phyloP scores from a whole-genome alignment of 1,140 invertebrate species.

The Plutomurus gul region DNA sequence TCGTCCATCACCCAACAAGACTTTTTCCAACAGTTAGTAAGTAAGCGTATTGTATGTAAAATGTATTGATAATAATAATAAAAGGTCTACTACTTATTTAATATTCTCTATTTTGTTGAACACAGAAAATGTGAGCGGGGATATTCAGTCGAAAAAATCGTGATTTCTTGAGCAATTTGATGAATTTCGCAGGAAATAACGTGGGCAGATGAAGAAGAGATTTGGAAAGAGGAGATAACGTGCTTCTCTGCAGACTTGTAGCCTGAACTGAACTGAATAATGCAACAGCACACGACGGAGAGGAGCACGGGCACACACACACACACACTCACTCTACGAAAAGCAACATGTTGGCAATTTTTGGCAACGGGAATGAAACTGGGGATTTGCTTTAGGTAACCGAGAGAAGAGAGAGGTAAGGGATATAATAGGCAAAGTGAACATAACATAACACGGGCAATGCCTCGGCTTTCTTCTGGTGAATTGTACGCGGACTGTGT shows the following conservation, averaged over 20 bases:
- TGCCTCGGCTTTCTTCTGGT: background rate
- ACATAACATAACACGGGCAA: background rate
- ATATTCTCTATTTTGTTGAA: background rate
- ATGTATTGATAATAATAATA: background rate
- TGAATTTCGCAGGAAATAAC: background rate
- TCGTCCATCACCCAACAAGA: constrained; percentile 11
- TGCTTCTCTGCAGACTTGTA: background rate
- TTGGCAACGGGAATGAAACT: constrained; percentile 20
- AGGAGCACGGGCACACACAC: background rate
- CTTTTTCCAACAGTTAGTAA: background rate
- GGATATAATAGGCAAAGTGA: background rate
- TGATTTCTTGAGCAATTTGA: background rate
- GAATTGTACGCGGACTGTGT: background rate
- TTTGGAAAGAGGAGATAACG: background rate
- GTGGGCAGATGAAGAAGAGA: background rate
- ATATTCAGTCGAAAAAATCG: background rate
- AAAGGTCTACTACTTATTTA: background rate
- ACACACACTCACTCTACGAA: background rate
- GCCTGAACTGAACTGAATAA: constrained; percentile 10
- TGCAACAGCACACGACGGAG: background rate
- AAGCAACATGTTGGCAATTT: constrained; percentile 29
- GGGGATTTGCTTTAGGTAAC: constrained; percentile 18
- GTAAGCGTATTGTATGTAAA: background rate
- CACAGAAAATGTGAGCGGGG: background rate
- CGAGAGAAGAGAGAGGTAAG: constrained; percentile 2